Conservation (phyloP, 2,113 vertebrate species). For the Gasterosteus nipponicus region DNA sequence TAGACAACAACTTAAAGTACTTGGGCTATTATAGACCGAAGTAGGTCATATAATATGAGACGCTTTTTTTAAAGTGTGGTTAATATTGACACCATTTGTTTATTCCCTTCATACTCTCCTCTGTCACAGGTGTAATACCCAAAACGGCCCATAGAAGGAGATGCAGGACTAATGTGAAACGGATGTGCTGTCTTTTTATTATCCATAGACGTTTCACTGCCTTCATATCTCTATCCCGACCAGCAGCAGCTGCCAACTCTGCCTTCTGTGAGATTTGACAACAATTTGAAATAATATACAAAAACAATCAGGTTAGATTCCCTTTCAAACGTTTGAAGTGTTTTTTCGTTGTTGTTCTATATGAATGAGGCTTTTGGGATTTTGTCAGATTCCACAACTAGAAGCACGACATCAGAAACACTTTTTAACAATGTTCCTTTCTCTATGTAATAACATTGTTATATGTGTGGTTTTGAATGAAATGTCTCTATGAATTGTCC, state of each 20-base stretch:
- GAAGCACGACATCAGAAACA: neutral
- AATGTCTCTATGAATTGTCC: neutral
- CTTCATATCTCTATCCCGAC: neutral
- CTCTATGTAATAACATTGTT: neutral
- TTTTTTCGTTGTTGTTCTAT: neutral
- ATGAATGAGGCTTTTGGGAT: neutral
- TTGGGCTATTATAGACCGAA: too few relatives aligned
- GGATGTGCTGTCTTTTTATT: neutral
- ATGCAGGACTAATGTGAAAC: neutral
- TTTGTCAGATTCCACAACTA: neutral
- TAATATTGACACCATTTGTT: neutral
- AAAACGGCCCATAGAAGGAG: conserved; percentile 33
- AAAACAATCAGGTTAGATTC: neutral
- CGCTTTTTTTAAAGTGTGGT: neutral
- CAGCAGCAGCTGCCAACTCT: neutral
- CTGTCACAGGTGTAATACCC: conserved; percentile 10
- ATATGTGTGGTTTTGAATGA: neutral
- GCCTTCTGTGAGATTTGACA: neutral
- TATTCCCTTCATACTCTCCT: neutral
- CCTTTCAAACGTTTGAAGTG: too few relatives aligned
- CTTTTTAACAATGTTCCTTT: neutral
- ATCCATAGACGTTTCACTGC: neutral
- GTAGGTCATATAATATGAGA: neutral
- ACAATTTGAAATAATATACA: neutral
- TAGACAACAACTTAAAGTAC: neutral